These are phyloP conservation scores for Fistularia tabacaria DNA, from an alignment of 2,797 vertebrate genomes.

Conservation along the genomic window DNA sequence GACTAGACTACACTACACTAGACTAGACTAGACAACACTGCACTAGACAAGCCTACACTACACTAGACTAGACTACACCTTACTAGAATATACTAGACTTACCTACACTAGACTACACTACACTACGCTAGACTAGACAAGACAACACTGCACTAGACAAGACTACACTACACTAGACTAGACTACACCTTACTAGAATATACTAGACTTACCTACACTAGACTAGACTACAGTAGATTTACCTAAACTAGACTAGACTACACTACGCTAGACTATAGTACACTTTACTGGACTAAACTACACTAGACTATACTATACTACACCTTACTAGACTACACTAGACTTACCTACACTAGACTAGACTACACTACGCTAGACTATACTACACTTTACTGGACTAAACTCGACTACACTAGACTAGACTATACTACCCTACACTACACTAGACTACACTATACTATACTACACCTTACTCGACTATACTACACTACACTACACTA, in stretches of 20 bases:
- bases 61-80: not conserved
- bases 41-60: not conserved
- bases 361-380: too few species aligned
- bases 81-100: not conserved
- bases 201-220: not conserved
- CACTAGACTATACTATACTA: not conserved
- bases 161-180: not conserved
- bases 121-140: not conserved
- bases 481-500: conserved; percentile 1
- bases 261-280: not conserved
- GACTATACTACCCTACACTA: not conserved
- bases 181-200: not conserved
- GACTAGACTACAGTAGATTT: not conserved
- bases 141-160: not conserved
- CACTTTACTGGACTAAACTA: not conserved
- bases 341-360: not conserved
- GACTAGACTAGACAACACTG: too few species aligned
- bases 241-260: not conserved
- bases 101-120: not conserved
- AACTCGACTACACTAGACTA: not conserved
- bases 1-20: not conserved
- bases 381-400: too few species aligned
- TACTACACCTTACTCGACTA: too few species aligned
- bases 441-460: not conserved
- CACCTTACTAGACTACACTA: not conserved